A percentile compares a stretch with the other conserved stretches of the same genome.
phyloP scores from a whole-genome alignment of 2,113 vertebrate genomes.

The Cryptoleucopteryx plumbea region DNA sequence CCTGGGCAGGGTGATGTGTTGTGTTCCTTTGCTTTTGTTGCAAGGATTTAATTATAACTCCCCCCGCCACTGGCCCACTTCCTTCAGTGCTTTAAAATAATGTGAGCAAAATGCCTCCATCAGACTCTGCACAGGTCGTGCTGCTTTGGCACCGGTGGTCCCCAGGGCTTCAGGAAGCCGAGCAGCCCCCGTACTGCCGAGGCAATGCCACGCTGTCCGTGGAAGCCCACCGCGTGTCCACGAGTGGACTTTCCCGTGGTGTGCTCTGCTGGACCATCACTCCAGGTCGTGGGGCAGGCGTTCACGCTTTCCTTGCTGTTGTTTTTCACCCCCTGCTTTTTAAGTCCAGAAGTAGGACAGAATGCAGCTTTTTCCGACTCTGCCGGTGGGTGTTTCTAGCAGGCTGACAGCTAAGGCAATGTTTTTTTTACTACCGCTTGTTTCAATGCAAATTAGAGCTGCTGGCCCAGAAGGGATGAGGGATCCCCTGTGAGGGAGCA shows the following conservation, averaged over 20 bases:
- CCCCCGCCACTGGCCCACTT: accelerated
- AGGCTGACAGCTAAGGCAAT: not conserved
- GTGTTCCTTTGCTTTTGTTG: not conserved
- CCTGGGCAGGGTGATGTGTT: not conserved
- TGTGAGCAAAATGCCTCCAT: too few relatives aligned
- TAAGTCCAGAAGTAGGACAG: not conserved
- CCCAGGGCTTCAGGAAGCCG: not conserved
- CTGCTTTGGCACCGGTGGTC: not conserved
- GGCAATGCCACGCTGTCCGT: accelerated
- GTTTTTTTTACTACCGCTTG: not conserved
- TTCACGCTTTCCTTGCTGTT: accelerated
- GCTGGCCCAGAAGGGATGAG: not conserved
- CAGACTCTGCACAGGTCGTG: accelerated
- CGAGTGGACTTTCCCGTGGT: accelerated
- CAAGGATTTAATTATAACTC: not conserved
- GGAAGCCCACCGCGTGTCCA: accelerated
- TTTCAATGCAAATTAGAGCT: not conserved
- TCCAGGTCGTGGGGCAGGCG: accelerated
- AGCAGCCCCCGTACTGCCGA: accelerated
- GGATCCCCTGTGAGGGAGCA: not conserved
- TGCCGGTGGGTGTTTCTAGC: not conserved
- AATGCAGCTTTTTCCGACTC: accelerated
- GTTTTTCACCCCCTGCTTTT: not conserved
- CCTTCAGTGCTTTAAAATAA: not conserved
- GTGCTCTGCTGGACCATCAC: accelerated